Conservation (phyloP, 2,888 invertebrate genomes). For the Chrysolina americana region DNA sequence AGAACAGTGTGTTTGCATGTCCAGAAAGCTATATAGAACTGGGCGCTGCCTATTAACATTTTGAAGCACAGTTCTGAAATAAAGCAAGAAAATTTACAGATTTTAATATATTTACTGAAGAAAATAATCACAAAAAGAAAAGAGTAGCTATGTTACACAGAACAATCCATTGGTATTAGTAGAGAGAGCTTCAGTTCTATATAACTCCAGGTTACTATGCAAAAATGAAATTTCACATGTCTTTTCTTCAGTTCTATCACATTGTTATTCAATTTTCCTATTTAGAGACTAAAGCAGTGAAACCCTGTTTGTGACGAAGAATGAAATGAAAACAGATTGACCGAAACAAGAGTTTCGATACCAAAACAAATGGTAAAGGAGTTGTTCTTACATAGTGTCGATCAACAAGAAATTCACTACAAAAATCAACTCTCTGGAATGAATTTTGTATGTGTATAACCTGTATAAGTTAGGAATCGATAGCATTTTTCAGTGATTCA, state of each 20-base stretch:
- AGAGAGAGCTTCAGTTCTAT: conserved; percentile 60
- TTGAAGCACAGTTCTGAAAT: conserved; percentile 67
- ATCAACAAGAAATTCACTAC: not conserved
- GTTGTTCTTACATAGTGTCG: not conserved
- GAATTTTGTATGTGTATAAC: no score
- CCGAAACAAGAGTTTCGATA: not conserved
- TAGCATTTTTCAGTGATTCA: no score
- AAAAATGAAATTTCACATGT: conserved; percentile 46
- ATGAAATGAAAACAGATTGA: not conserved
- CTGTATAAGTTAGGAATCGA: no score
- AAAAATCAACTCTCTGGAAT: no score
- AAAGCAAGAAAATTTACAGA: conserved; percentile 58
- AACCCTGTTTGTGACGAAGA: conserved; percentile 28
- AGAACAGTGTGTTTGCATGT: conserved; percentile 52
- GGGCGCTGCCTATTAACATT: conserved; percentile 65
- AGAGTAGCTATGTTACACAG: conserved; percentile 50
- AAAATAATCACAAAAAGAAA: conserved; percentile 50
- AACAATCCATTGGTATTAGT: conserved; percentile 51
- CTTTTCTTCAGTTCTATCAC: conserved; percentile 61
- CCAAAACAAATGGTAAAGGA: not conserved
- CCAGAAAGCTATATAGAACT: conserved; percentile 69
- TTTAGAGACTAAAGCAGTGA: conserved; percentile 43
- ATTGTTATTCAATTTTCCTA: conserved; percentile 50
- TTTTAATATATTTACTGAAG: conserved; percentile 54
- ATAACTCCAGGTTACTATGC: conserved; percentile 63